A percentile compares a stretch with the other conserved stretches of the same genome.
phyloP scores from a whole-genome alignment of 2,888 invertebrate species.

The Pachydiplax longipennis region DNA sequence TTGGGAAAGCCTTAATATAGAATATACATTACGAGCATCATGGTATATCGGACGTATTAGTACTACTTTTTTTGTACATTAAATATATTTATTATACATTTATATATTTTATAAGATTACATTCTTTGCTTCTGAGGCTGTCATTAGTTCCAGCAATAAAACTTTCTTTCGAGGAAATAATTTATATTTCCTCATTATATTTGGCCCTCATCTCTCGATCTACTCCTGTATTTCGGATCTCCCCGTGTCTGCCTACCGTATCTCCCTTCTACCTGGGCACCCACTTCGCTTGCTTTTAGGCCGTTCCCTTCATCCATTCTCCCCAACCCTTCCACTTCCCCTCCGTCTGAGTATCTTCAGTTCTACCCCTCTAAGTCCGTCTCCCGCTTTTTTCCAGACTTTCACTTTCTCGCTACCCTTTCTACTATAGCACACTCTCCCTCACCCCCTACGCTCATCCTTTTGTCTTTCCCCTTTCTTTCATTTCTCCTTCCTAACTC shows the following conservation, averaged over 20 bases:
- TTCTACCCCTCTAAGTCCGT: neutral
- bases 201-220: neutral
- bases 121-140: too few relatives aligned
- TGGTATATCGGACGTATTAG: too few relatives aligned
- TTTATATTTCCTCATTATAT: too few relatives aligned
- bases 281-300: neutral
- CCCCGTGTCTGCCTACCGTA: neutral
- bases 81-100: too few relatives aligned
- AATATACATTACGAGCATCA: too few relatives aligned
- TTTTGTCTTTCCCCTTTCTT: neutral
- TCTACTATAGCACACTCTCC: neutral
- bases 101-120: too few relatives aligned
- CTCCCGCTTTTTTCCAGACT: neutral
- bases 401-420: neutral
- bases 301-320: neutral
- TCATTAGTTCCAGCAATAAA: too few relatives aligned
- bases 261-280: neutral
- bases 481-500: neutral
- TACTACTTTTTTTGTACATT: too few relatives aligned
- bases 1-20: too few relatives aligned
- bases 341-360: neutral
- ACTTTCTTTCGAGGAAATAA: too few relatives aligned
- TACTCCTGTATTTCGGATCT: neutral
- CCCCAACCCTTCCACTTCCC: neutral
- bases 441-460: neutral